Evolutionary conservation across 2,797 vertebrate genomes (phyloP).

Genomic region (Odontamblyopus rebecca): DNA sequence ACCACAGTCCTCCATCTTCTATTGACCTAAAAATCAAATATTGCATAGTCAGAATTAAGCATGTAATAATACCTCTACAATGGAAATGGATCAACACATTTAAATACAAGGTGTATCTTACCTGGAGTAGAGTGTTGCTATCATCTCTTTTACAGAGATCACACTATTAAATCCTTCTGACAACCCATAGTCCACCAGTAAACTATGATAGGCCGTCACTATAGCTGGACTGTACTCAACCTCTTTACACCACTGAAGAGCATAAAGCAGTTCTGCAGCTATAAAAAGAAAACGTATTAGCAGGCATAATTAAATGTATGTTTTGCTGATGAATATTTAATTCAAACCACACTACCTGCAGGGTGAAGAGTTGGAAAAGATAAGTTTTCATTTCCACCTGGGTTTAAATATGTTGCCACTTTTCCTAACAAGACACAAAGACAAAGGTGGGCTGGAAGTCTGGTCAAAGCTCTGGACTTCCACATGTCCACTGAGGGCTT

Average conservation of each 20-base stretch:
- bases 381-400: constrained; percentile 60
- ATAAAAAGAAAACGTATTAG: constrained; percentile 24
- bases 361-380: constrained; percentile 66
- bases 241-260: constrained; percentile 92
- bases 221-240: constrained; percentile 74
- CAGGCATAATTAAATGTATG: not conserved
- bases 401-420: constrained; percentile 68
- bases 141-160: constrained; percentile 59
- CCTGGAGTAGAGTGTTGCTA: constrained; percentile 85
- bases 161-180: constrained; percentile 64
- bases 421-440: constrained; percentile 84
- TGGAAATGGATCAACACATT: not conserved
- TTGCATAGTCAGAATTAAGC: not conserved
- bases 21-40: constrained; percentile 78
- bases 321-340: not conserved
- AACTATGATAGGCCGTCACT: constrained; percentile 78
- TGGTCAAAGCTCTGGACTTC: constrained; percentile 69
- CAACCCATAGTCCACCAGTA: constrained; percentile 81
- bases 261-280: constrained; percentile 91
- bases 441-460: constrained; percentile 87
- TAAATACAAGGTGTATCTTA: constrained; percentile 48
- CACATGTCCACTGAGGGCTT: constrained; percentile 72
- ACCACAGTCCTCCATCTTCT: constrained; percentile 88
- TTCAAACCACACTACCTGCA: constrained; percentile 74
- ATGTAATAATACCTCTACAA: not conserved